Conservation (phyloP, 2,888 invertebrate species). For the Epistrophella euchroma region DNA sequence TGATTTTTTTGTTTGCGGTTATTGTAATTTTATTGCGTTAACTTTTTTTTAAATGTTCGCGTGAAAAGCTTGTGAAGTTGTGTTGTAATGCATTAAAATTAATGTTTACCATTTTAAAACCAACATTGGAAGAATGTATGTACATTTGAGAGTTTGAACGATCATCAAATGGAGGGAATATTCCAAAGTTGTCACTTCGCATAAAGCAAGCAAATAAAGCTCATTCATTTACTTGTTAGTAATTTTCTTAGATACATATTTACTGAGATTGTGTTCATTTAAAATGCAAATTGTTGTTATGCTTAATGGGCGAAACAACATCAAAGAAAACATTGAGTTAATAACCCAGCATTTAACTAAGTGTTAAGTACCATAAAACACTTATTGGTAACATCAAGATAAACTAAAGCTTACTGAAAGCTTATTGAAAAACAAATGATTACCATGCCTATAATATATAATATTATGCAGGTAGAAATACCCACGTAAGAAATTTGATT, state of each 20-base stretch:
- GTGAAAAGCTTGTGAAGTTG: neutral
- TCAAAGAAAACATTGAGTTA: neutral
- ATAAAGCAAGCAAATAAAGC: neutral
- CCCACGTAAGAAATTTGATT: too few relatives aligned
- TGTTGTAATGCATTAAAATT: neutral
- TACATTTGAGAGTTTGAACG: neutral
- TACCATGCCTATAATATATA: too few relatives aligned
- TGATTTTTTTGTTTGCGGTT: neutral
- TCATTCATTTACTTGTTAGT: neutral
- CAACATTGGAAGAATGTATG: neutral
- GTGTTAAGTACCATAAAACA: neutral
- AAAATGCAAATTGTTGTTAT: too few relatives aligned
- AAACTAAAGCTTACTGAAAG: too few relatives aligned
- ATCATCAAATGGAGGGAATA: neutral
- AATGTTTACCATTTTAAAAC: neutral
- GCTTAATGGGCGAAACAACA: neutral
- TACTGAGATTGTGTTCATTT: too few relatives aligned
- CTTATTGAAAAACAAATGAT: neutral
- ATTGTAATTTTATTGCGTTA: neutral
- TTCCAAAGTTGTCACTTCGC: neutral
- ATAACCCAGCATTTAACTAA: neutral
- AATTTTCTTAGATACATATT: neutral
- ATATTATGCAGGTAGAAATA: too few relatives aligned
- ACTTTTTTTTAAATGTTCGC: neutral
- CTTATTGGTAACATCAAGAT: neutral